These are phyloP conservation scores for Cephus cinctus DNA, from an alignment of 1,140 invertebrate species.

Conservation along the genomic window DNA sequence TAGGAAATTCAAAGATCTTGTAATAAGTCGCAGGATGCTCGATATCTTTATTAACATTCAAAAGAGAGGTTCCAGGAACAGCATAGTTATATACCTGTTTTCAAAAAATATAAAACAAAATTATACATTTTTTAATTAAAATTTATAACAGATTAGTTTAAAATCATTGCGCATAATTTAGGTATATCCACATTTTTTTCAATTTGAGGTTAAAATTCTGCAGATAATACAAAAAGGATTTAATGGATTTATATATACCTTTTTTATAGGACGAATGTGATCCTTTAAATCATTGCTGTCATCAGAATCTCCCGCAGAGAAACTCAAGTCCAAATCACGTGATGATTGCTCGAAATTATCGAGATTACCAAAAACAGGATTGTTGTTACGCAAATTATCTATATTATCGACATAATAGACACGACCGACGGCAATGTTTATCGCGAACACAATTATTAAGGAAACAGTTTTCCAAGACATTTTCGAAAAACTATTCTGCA, in stretches of 20 bases:
- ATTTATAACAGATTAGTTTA: conserved; percentile 3
- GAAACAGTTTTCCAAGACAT: background rate
- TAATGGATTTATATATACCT: conserved; percentile 19
- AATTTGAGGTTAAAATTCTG: conserved; percentile 2
- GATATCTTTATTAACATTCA: conserved; percentile 26
- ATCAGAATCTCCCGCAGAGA: conserved; percentile 28
- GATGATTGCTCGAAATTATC: conserved; percentile 34
- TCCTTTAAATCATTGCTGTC: conserved; percentile 21
- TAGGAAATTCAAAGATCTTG: conserved; percentile 30
- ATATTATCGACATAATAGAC: conserved; percentile 30
- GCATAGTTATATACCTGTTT: conserved; percentile 26
- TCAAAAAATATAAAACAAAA: background rate
- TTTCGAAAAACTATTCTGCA: background rate
- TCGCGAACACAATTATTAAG: background rate
- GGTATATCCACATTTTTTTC: background rate
- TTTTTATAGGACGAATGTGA: conserved; percentile 21
- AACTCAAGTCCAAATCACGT: conserved; percentile 39
- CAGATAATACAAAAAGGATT: background rate
- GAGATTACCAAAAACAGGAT: conserved; percentile 15
- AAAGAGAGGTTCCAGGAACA: conserved; percentile 23
- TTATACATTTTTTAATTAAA: conserved; percentile 8
- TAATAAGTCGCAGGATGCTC: conserved; percentile 33
- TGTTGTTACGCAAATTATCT: conserved; percentile 16
- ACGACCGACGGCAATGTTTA: conserved; percentile 12
- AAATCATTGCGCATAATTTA: background rate